Conservation (phyloP, 2,113 vertebrate genomes). For the Epinephelus cyanopodus region DNA sequence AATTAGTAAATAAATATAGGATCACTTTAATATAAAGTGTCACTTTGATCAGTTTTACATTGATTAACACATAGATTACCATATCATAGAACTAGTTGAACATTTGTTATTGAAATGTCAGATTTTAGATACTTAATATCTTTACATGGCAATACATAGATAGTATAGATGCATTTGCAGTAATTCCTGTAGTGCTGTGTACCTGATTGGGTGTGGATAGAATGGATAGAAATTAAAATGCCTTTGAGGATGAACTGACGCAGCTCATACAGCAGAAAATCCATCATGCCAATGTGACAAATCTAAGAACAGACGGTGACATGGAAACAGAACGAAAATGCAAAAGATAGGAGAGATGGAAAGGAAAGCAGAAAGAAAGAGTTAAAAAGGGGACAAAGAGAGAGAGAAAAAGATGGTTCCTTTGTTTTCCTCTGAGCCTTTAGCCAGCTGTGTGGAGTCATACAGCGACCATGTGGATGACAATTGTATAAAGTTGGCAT, state of each 20-base stretch:
- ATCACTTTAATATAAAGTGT: background rate
- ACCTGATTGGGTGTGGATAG: background rate
- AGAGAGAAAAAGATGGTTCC: constrained; percentile 12
- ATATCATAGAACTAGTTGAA: background rate
- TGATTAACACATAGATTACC: background rate
- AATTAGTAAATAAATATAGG: background rate
- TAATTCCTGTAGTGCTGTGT: background rate
- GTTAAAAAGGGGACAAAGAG: constrained; percentile 18
- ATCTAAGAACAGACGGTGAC: background rate
- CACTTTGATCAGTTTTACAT: background rate
- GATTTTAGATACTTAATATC: background rate
- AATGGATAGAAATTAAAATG: background rate
- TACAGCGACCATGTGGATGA: constrained; percentile 39
- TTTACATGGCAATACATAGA: background rate
- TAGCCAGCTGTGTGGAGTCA: constrained; percentile 55
- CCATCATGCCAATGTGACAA: background rate
- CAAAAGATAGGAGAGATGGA: background rate
- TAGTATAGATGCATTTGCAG: background rate
- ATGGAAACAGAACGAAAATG: background rate
- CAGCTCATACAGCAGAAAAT: background rate
- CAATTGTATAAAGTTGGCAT: constrained; percentile 51
- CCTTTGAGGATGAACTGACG: background rate
- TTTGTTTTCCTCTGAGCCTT: constrained; percentile 30
- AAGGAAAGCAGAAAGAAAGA: background rate
- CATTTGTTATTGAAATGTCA: background rate